A percentile compares a stretch with the other conserved stretches of the same genome.
Evolutionary conservation across 2,113 vertebrate genomes (phyloP).

Genomic region (Columba livia): DNA sequence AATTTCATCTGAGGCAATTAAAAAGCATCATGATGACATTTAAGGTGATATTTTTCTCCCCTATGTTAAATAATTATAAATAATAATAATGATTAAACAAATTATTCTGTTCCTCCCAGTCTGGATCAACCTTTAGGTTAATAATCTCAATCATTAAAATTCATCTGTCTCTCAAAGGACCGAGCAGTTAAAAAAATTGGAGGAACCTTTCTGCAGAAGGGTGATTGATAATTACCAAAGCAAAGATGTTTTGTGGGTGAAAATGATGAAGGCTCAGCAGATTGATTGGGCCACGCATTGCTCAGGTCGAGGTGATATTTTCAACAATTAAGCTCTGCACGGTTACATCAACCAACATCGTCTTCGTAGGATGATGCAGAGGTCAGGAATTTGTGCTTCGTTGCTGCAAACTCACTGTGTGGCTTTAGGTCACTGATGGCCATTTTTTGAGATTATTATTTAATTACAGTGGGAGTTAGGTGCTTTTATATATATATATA

Average conservation of each 20-base stretch:
- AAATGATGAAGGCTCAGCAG: constrained; percentile 21
- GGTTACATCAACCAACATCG: neutral
- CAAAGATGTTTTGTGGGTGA: constrained; percentile 39
- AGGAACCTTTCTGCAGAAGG: constrained; percentile 69
- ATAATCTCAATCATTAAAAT: constrained; percentile 81
- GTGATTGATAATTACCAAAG: constrained; percentile 78
- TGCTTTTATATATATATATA: too few relatives aligned
- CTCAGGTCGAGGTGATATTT: neutral
- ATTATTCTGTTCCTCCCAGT: constrained; percentile 76
- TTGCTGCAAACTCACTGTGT: neutral
- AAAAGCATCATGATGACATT: constrained; percentile 81
- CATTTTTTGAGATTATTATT: neutral
- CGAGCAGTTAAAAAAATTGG: constrained; percentile 70
- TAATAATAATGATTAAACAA: constrained; percentile 84
- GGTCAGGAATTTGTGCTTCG: neutral
- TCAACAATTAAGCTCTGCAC: neutral
- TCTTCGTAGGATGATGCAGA: neutral
- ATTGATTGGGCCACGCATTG: neutral
- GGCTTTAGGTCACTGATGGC: neutral
- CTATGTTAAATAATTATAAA: constrained; percentile 84
- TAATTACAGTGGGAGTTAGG: neutral
- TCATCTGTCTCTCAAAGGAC: constrained; percentile 80
- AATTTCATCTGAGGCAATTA: constrained; percentile 81
- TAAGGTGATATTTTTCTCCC: constrained; percentile 82
- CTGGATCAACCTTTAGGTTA: constrained; percentile 81